Base-by-base conservation (phyloP, 2,888 invertebrate species). In the Brachynemurus nebulosus region DNA sequence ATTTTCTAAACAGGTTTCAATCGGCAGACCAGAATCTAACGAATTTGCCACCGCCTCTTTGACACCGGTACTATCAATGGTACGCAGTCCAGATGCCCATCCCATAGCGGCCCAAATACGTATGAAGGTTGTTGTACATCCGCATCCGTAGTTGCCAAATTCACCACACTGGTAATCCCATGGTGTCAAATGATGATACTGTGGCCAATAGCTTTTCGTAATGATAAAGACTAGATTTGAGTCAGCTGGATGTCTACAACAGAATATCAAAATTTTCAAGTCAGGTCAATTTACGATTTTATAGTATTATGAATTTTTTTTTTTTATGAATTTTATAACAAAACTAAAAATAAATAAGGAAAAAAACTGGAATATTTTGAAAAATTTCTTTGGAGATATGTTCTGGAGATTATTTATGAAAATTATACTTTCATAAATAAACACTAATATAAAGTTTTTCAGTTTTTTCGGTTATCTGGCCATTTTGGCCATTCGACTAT, bases 111-210 rank as follows among this genome's bases (percentile, higher is more conserved):
- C 78, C 60, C 74, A 81, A 1, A 83, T 69, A 35, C 80, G 69
- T 41, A 88, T 79, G 54, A 81, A 72, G 1, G 74, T 70, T 0
- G 81, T 76, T 0, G 74, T 72, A 46, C 72, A 77, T 4, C 81
- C 86, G 1, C 63, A 62, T 65, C 76, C 76, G 54, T 88, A 88
- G 36, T 73, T 72, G 2, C 88, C 88, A 51, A 72, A 88, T 62
- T 89, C 88, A 7, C 82, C 80, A n/a, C 76, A 77, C 56, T 84
- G 83, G 63, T 84, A 88, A 56, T 89, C 88, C 65, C 78, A 76
- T 0, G 86, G 82, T 17, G 83, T 60, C 17, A 84, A 57, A 54
- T 88, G 86, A 57, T 89, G 88, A 57, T 85, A 89, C 48, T 80
- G 78, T 0, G 79, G 76, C 88, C 88, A 88, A 57, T 80, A 79